Evolutionary conservation across 2,797 vertebrate genomes (phyloP), one percentile per base, ranked within the genome.

Genomic region (Pseudochirops cupreus): DNA sequence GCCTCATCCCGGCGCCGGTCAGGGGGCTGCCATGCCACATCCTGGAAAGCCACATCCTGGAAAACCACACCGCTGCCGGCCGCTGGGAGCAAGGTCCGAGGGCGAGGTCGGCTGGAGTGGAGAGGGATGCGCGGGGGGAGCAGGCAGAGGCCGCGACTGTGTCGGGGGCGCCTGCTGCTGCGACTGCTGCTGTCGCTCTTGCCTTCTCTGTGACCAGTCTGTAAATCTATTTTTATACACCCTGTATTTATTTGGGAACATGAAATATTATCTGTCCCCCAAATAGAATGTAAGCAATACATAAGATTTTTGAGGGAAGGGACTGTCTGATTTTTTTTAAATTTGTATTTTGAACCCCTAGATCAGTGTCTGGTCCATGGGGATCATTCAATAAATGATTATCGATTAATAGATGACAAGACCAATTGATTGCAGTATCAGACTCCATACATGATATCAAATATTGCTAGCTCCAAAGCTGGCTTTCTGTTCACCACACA

Each of bases 1-100:
- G 98, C 98, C 98, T 98, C 98, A 95, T 98, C 98, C 97, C 98
- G 97, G 94, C 96, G 96, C 54, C 11, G 12, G 54, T 12, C 10
- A 14, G 54, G 54, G 54, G 55, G 2, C 55, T 56, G 55, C 13
- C 55, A 2, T 56, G 14, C 55, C 14, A 1, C 14, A 1, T 14
- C 55, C 16, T 1, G 16, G 55, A 18, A 56, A 56, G 18, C 1
- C 55, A 56, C 13, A 56, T n/a, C n/a, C 16, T 1, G 16, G 55
- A 18, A 56, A 56, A 56, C 1, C 55, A 56, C 13, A 56, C 55
- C 16, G 1, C 55, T 1, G 16, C 16, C 2, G 3, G 55, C 55
- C 16, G 55, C 55, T 56, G 55, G 3, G 55, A 1, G 0, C 55
- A 56, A 14, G 16, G 16, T 56, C 14, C 55, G 16, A 56, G 3